Conservation (phyloP, 2,797 vertebrate genomes). For the Silurus lanzhouensis region DNA sequence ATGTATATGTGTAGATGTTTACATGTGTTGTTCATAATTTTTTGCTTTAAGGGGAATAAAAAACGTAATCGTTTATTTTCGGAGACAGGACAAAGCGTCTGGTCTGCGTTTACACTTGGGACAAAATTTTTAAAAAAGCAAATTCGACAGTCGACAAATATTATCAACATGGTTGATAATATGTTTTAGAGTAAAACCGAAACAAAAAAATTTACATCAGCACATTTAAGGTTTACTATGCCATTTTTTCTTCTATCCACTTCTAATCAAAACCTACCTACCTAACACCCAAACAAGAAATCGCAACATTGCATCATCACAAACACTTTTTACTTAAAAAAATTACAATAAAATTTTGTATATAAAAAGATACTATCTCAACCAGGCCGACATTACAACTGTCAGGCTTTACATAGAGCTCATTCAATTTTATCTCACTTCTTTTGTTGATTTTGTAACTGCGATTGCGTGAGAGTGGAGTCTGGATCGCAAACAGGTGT, state of each 20-base stretch:
- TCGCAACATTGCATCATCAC: background rate
- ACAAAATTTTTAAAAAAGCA: background rate
- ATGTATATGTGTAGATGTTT: no score
- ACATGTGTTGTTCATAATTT: no score
- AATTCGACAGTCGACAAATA: no score
- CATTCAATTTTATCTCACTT: background rate
- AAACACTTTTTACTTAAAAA: background rate
- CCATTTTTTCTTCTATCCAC: background rate
- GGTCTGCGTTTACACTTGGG: background rate
- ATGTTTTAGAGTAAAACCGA: background rate
- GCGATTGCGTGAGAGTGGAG: conserved; percentile 38
- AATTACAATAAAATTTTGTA: no score
- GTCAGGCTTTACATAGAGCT: background rate
- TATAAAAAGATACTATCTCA: background rate
- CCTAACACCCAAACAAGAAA: background rate
- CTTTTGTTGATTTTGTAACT: conserved; percentile 32
- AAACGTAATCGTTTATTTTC: background rate
- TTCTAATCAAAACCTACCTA: background rate
- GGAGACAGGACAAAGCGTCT: background rate
- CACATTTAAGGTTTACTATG: background rate
- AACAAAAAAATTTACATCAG: background rate
- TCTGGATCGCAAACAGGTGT: conserved; percentile 33
- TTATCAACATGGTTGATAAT: background rate
- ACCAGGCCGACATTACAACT: background rate
- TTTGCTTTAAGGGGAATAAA: background rate